phyloP scores from a whole-genome alignment of 2,797 vertebrate species.

The Megalops cyprinoides region DNA sequence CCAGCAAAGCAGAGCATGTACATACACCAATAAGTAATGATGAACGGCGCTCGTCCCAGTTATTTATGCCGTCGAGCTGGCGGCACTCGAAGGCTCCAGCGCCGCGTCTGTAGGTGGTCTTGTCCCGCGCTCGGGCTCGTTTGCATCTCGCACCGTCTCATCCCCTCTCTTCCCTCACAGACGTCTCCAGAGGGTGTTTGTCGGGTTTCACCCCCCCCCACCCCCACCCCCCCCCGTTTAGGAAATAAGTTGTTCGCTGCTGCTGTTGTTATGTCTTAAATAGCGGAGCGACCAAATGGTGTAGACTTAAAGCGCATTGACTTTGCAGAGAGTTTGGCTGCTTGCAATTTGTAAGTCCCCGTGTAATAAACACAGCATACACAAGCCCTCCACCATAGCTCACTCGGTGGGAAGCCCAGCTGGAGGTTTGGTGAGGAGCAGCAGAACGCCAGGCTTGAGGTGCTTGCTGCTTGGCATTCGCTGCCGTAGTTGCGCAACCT shows the following conservation, averaged over 20 bases:
- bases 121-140: conserved; percentile 2
- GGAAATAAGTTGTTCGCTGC: background rate
- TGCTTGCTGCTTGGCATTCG: background rate
- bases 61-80: conserved; percentile 79
- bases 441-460: background rate
- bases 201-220: conserved; percentile 23
- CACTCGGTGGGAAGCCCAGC: background rate
- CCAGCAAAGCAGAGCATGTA: conserved; percentile 88
- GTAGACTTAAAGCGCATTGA: background rate
- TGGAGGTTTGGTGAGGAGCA: background rate
- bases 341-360: background rate
- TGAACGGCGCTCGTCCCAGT: conserved; percentile 86
- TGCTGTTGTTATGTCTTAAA: background rate
- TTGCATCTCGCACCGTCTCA: conserved; percentile 23
- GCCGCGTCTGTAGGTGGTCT: conserved; percentile 29
- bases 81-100: conserved; percentile 39
- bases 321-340: background rate
- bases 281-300: background rate
- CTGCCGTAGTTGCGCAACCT: background rate
- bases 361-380: background rate
- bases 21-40: conserved; percentile 96
- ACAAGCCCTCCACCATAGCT: background rate
- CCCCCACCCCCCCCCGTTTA: background rate
- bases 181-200: conserved; percentile 29
- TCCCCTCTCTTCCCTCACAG: conserved; percentile 39